These are phyloP conservation scores for Chironomus riparius DNA, from an alignment of 2,888 invertebrate genomes.

Conservation along the genomic window DNA sequence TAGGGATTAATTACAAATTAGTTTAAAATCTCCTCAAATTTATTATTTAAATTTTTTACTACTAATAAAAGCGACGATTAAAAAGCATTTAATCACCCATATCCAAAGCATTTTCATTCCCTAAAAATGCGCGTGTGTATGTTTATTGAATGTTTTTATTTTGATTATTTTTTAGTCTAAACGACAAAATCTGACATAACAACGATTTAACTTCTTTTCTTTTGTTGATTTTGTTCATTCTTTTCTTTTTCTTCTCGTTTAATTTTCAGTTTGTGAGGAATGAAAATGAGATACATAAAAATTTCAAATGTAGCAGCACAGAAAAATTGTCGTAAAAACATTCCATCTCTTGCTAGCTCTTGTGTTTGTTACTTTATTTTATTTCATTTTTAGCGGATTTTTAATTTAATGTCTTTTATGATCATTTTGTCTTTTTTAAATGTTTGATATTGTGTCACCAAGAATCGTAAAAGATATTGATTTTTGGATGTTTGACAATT, in stretches of 20 bases:
- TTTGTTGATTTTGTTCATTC: no score
- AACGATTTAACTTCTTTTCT: neutral
- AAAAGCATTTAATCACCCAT: neutral
- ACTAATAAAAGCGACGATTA: neutral
- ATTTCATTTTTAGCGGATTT: no score
- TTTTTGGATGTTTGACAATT: no score
- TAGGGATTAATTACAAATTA: slow-evolving; percentile 1
- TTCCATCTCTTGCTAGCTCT: neutral
- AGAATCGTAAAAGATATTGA: no score
- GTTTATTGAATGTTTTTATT: neutral
- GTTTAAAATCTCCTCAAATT: neutral
- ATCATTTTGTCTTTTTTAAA: no score
- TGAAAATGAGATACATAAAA: no score
- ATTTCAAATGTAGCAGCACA: neutral
- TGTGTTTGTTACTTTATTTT: neutral
- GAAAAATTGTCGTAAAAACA: neutral
- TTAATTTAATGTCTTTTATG: no score
- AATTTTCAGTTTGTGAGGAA: no score
- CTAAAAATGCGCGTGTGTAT: no score
- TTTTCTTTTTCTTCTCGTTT: no score
- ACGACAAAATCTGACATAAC: neutral
- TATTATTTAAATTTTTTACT: neutral
- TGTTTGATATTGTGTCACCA: no score
- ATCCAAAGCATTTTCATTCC: neutral
- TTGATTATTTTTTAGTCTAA: neutral